Base-by-base conservation (phyloP, 1,140 invertebrate genomes). In the Euschistus heros region DNA sequence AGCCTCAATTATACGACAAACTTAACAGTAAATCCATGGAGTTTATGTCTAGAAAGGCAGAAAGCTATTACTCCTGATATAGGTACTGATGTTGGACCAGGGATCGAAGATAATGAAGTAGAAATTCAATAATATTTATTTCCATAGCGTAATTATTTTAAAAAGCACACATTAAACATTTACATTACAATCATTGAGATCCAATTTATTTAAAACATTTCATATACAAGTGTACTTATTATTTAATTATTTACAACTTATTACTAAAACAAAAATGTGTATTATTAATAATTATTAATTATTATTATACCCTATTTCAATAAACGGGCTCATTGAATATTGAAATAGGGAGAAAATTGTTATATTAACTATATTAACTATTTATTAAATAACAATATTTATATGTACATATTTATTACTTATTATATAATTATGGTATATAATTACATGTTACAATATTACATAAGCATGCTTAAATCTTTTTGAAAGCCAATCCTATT, bases 251-350 rank as follows among this genome's bases (percentile, higher is more conserved):
- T 50, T 50, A 20, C n/a, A 18, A 50, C 20, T 50, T 50, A 37
- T 10, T 50, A 10, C 47, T 20, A 50, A 13, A 50, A 22, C 46
- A 50, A 0, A 20, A 50, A 50, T 50, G 3, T 22, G 20, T 50
- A 20, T 1, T 8, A 7, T n/a, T 0, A n/a, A 44, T 44, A 44
- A 50, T 50, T 50, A 18, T 8, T 14, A 22, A 18, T 18, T 50
- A 50, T 18, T 20, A 20, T 20, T 17, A 50, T 50, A 59, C 59
- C 17, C 50, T 55, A 64, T 46, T 46, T 55, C 63, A 64, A 64
- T 64, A 55, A 64, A 54, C 63, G 63, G 63, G 63, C 63, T 64
- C 63, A 64, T 64, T 20, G 63, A 46, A 22, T 37, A 64, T 64
- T 64, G 63, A 55, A 64, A 64, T 64, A 55, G 27, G 18, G 33